Base-by-base conservation (phyloP, 2,113 vertebrate species). In the Apeltes quadracus region DNA sequence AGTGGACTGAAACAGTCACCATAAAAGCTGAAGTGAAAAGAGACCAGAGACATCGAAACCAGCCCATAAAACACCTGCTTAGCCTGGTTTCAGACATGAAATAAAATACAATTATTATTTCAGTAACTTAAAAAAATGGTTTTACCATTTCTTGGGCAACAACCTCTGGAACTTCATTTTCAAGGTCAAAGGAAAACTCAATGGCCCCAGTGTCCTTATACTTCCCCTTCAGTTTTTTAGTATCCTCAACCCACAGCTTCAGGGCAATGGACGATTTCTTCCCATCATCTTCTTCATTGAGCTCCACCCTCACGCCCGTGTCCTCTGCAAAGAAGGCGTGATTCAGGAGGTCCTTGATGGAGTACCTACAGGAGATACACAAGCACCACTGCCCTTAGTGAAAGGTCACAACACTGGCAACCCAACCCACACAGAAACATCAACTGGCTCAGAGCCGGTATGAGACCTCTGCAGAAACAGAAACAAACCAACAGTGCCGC, bases 81-180 rank as follows among this genome's bases (percentile, higher is more conserved):
- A 11, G 9, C 44, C 63, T 46, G 22, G 39, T 25, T 62, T 75
- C 38, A 57, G n/a, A 57, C 14, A 48, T n/a, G 50, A 54, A 20
- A 39, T 18, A 55, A 22, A 41, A 39, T 14, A 27, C 1, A 56
- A 48, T 10, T 5, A 43, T 34, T 62, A 1, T 38, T 41, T 62
- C n/a, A 58, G 32, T 50, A 36, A 39, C 36, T 12, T 3, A 18
- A 72, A 53, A 23, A 16, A 22, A 39, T 56, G 13, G 10, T 55
- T n/a, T 90, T 95, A 98, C 98, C 98, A 99, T 99, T 94, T 99
- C 98, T 90, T 97, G 97, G n/a, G 97, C 98, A 62, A 99, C 96
- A 56, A 96, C 95, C 22, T 99, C 97, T 9, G 98, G 95, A 29
- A 96, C 95, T 89, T 99, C 98, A 69, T 94, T 96, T 86, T 94